phyloP scores from a whole-genome alignment of 2,113 vertebrate species.

The Toxostoma redivivum region DNA sequence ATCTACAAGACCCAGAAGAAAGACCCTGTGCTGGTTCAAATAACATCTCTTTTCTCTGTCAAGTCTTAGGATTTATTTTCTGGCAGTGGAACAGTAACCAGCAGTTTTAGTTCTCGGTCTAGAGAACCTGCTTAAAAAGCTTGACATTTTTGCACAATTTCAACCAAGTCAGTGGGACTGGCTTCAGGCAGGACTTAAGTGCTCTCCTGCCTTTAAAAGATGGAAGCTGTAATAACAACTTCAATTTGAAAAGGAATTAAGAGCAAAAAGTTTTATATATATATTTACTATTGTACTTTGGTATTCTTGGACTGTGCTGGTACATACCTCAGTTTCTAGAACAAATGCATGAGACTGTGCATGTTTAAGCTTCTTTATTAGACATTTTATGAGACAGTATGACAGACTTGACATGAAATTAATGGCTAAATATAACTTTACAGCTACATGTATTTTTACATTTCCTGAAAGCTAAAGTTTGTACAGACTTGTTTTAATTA shows the following conservation, averaged over 20 bases:
- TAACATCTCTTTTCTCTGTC: not conserved
- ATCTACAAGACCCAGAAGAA: not conserved
- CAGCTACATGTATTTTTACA: slow-evolving; percentile 7
- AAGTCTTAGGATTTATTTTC: not conserved
- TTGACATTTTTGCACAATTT: not conserved
- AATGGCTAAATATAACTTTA: slow-evolving; percentile 30
- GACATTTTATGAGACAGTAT: not conserved
- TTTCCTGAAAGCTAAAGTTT: slow-evolving; percentile 24
- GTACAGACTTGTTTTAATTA: slow-evolving; percentile 51
- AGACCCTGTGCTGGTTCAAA: not conserved
- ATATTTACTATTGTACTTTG: not conserved
- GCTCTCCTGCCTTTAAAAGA: not conserved
- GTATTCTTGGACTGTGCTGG: not conserved
- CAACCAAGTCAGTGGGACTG: not conserved
- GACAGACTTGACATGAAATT: slow-evolving; percentile 12
- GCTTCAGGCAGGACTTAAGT: not conserved
- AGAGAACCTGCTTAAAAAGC: not conserved
- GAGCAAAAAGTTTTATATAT: not conserved
- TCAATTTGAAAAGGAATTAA: not conserved
- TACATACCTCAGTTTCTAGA: not conserved
- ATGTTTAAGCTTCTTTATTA: not conserved
- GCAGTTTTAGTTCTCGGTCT: not conserved
- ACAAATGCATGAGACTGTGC: not conserved
- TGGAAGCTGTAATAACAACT: not conserved
- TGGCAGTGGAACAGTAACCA: not conserved